Evolutionary conservation across 2,113 vertebrate genomes (phyloP).

Genomic region (Sylvilagus bachmani): DNA sequence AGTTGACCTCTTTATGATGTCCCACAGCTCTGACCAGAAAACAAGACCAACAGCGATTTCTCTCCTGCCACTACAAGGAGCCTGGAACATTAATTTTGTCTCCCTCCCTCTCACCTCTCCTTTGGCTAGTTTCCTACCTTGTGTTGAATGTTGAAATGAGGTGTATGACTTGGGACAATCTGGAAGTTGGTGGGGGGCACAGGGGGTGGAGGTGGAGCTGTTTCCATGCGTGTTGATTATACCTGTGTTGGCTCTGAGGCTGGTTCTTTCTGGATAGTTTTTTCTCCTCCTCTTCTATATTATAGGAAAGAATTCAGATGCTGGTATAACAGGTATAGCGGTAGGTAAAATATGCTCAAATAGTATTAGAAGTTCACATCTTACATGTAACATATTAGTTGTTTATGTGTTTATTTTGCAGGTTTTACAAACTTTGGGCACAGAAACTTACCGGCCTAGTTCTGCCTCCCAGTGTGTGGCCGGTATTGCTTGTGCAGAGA

Average conservation of each 20-base stretch:
- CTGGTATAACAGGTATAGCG: neutral
- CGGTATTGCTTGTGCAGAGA: conserved; percentile 98
- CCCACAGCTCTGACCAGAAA: neutral
- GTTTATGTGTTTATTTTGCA: conserved; percentile 69
- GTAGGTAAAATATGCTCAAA: neutral
- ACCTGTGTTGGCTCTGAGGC: neutral
- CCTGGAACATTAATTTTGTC: conserved; percentile 14
- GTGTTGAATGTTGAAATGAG: neutral
- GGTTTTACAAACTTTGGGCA: conserved; percentile 98
- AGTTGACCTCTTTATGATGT: neutral
- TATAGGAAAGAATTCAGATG: neutral
- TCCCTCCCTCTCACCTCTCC: neutral
- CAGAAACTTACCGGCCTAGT: conserved; percentile 98
- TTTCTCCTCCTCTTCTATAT: neutral
- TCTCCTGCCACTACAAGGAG: neutral
- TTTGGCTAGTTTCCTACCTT: neutral
- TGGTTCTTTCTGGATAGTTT: neutral
- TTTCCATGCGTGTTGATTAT: neutral
- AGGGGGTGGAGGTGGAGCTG: neutral
- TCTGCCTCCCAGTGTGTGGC: conserved; percentile 99
- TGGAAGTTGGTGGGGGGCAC: neutral
- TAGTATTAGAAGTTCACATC: neutral
- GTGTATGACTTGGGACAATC: conserved; percentile 28
- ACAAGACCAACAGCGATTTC: neutral
- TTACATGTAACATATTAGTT: no score